These are phyloP conservation scores for Muscina levida DNA, from an alignment of 2,888 invertebrate species.

Conservation along the genomic window DNA sequence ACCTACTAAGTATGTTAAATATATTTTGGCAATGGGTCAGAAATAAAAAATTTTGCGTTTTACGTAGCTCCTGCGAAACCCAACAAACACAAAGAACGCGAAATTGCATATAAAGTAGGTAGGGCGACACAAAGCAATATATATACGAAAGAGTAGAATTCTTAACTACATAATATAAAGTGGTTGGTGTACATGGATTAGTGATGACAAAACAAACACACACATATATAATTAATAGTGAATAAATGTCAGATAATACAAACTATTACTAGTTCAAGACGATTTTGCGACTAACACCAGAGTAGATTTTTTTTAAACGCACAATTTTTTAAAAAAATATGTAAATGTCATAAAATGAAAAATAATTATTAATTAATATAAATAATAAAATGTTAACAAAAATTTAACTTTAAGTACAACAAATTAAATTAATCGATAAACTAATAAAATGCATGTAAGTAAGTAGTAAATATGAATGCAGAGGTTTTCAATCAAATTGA, in stretches of 20 bases:
- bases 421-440: slow-evolving; percentile 8
- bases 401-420: slow-evolving; percentile 29
- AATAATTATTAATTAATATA: slow-evolving; percentile 48
- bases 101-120: slow-evolving; percentile 27
- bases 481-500: background rate
- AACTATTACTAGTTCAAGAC: slow-evolving; percentile 48
- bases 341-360: slow-evolving; percentile 30
- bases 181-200: slow-evolving; percentile 70
- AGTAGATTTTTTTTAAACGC: slow-evolving; percentile 68
- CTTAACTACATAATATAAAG: slow-evolving; percentile 34
- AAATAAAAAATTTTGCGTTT: no score
- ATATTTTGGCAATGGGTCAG: no score
- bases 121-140: slow-evolving; percentile 21
- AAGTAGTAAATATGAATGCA: background rate
- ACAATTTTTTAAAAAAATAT: slow-evolving; percentile 70
- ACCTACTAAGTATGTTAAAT: no score
- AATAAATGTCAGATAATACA: slow-evolving; percentile 52
- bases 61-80: slow-evolving; percentile 13
- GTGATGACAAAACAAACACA: slow-evolving; percentile 75
- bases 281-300: slow-evolving; percentile 79
- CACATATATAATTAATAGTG: slow-evolving; percentile 57
- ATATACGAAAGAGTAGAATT: slow-evolving; percentile 27
- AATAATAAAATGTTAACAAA: slow-evolving; percentile 30
- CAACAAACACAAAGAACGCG: slow-evolving; percentile 20
- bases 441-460: background rate